Conservation (phyloP, 1,140 invertebrate species). For the Drosophila seguyi region DNA sequence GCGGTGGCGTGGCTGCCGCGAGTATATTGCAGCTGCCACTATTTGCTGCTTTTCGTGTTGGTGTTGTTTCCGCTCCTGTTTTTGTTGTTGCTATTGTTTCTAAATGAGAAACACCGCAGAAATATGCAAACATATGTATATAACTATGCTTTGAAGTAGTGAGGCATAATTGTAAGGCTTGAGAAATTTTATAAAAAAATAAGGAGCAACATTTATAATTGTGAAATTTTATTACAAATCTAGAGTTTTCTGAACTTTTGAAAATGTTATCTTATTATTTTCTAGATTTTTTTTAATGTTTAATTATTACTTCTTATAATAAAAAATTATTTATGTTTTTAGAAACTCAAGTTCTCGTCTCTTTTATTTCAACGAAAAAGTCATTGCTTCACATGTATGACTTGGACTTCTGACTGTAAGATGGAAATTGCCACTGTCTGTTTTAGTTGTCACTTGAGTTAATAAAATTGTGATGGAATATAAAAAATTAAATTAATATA, state of each 20-base stretch:
- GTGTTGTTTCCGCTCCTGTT: constrained; percentile 29
- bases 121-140: constrained; percentile 58
- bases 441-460: too few species aligned
- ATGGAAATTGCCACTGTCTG: too few species aligned
- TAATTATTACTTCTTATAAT: too few species aligned
- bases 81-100: constrained; percentile 52
- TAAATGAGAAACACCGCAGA: constrained; percentile 64
- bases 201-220: neutral
- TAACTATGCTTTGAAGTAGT: constrained; percentile 15
- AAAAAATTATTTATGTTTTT: too few species aligned
- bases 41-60: constrained; percentile 28
- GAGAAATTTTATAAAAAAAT: neutral
- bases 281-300: too few species aligned
- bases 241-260: neutral
- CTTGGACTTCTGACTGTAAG: too few species aligned
- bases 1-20: constrained; percentile 30
- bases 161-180: neutral
- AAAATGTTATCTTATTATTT: neutral
- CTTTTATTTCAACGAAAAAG: too few species aligned
- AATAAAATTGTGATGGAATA: too few species aligned
- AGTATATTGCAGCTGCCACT: constrained; percentile 67
- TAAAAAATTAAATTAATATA: too few species aligned
- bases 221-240: neutral
- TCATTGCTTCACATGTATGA: too few species aligned
- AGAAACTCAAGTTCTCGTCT: too few species aligned